Evolutionary conservation across 2,113 vertebrate genomes (phyloP).

Genomic region (Dicrurus megarhynchus): DNA sequence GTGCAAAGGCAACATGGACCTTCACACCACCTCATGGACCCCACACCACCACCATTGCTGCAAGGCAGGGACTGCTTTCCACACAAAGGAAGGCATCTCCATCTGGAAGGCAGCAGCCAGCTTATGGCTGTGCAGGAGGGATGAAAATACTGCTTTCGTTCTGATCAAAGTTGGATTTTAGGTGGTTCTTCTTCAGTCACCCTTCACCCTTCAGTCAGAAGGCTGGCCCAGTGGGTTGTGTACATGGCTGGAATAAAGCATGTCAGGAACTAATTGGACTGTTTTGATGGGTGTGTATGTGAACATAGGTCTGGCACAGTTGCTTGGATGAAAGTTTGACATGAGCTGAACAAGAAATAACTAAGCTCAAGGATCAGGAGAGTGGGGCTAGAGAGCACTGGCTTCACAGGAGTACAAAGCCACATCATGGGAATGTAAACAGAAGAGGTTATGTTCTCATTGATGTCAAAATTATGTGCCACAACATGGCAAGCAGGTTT

Average conservation of each 20-base stretch:
- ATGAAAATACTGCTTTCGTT: not conserved
- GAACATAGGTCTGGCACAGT: not conserved
- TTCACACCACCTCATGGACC: fast-evolving
- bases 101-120: not conserved
- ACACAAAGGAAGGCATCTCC: not conserved
- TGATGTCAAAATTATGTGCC: not conserved
- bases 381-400: not conserved
- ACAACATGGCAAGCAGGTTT: not conserved
- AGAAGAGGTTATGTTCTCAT: not conserved
- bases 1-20: not conserved
- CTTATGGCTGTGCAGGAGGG: not conserved
- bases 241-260: not conserved
- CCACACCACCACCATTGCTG: not conserved
- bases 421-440: not conserved
- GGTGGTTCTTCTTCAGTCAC: not conserved
- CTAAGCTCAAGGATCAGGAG: not conserved
- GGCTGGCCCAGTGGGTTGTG: not conserved
- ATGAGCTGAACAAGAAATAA: not conserved
- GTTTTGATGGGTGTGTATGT: not conserved
- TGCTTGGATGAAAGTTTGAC: not conserved
- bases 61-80: not conserved
- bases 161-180: not conserved
- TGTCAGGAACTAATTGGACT: not conserved
- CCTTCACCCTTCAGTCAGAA: not conserved
- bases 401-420: not conserved